Conservation (phyloP, 2,113 vertebrate genomes). For the Larimichthys polyactis region DNA sequence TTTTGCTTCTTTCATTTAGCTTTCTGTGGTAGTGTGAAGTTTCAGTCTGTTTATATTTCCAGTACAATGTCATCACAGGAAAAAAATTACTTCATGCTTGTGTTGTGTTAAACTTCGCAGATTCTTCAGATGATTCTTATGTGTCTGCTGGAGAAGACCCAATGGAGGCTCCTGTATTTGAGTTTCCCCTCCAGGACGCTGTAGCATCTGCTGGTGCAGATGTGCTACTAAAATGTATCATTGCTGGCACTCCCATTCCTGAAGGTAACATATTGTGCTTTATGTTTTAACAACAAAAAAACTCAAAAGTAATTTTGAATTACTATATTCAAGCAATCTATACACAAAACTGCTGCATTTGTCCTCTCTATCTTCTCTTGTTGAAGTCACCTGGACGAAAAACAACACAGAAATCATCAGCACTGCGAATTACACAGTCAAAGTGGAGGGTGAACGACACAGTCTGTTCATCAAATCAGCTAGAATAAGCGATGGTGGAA, state of each 20-base stretch:
- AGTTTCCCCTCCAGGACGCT: constrained; percentile 90
- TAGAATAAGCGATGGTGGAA: constrained; percentile 87
- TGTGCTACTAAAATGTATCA: constrained; percentile 92
- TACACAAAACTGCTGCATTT: background rate
- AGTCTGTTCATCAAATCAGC: constrained; percentile 90
- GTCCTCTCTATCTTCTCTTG: constrained; percentile 6
- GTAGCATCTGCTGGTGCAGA: constrained; percentile 87
- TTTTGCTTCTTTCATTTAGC: constrained; percentile 7
- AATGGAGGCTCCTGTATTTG: constrained; percentile 94
- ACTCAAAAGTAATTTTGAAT: background rate
- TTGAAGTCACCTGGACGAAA: constrained; percentile 90
- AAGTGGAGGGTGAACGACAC: constrained; percentile 93
- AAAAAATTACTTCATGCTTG: constrained; percentile 1
- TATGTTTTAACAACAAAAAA: constrained; percentile 8
- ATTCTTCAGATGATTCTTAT: constrained; percentile 97
- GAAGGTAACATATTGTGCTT: constrained; percentile 84
- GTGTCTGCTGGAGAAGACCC: constrained; percentile 97
- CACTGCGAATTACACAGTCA: constrained; percentile 84
- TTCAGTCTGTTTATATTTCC: background rate
- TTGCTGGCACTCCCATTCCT: constrained; percentile 91
- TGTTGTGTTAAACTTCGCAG: constrained; percentile 77
- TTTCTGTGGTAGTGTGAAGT: constrained; percentile 6
- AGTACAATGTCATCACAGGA: background rate
- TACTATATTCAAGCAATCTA: background rate
- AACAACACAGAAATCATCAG: constrained; percentile 83